phyloP scores from a whole-genome alignment of 2,113 vertebrate species.

The Rynchops niger region DNA sequence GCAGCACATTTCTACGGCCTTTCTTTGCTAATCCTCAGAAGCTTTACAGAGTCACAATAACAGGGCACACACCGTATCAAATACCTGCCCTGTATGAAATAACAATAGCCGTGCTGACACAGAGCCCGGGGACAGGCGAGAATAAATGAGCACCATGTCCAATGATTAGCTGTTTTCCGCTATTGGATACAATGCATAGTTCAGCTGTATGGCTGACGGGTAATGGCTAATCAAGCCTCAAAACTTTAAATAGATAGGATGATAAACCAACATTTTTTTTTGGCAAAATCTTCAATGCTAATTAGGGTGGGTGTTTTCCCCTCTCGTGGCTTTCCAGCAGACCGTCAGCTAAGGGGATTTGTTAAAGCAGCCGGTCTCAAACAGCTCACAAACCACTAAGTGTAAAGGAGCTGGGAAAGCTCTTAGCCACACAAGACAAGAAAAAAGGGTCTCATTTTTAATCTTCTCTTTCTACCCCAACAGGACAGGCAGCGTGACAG shows the following conservation, averaged over 20 bases:
- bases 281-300: neutral
- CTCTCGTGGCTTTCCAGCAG: neutral
- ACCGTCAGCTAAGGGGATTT: neutral
- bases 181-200: neutral
- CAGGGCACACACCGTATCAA: neutral
- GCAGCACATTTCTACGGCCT: neutral
- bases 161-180: neutral
- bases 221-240: neutral
- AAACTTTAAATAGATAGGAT: neutral
- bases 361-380: neutral
- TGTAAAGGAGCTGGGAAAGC: neutral
- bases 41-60: neutral
- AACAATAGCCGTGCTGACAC: neutral
- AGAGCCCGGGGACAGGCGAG: neutral
- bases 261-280: neutral
- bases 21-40: slow-evolving; percentile 9
- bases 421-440: neutral
- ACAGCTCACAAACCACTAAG: neutral
- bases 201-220: neutral
- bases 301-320: neutral
- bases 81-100: neutral
- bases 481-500: neutral
- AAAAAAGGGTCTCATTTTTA: neutral
- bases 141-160: neutral
- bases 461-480: neutral